phyloP scores from a whole-genome alignment of 1,140 invertebrate species.

The Drosophila lacertosa region DNA sequence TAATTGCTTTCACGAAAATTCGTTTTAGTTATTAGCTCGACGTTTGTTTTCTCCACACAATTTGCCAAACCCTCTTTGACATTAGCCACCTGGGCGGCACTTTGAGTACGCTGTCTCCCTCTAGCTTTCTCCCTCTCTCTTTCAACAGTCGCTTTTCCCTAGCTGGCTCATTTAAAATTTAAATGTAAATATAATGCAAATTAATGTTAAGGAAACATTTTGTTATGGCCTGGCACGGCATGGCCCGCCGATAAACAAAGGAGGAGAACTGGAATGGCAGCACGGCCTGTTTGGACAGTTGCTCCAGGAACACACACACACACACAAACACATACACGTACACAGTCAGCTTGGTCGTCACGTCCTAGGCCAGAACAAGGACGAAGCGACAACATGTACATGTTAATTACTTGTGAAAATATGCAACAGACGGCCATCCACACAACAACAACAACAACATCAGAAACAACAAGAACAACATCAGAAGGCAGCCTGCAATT shows the following conservation, averaged over 20 bases:
- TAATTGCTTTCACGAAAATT: slow-evolving; percentile 28
- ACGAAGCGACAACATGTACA: slow-evolving; percentile 67
- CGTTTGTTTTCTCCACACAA: slow-evolving; percentile 10
- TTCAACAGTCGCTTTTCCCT: too few species aligned
- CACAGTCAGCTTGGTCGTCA: slow-evolving; percentile 4
- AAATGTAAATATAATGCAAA: slow-evolving; percentile 80
- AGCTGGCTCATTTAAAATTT: slow-evolving; percentile 66
- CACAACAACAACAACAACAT: slow-evolving; percentile 25
- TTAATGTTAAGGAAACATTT: slow-evolving; percentile 75
- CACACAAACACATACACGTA: slow-evolving; percentile 5
- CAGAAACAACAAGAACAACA: slow-evolving; percentile 33
- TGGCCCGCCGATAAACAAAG: slow-evolving; percentile 59
- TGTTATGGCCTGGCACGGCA: slow-evolving; percentile 44
- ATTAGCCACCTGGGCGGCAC: slow-evolving; percentile 31
- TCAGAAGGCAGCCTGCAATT: slow-evolving; percentile 43
- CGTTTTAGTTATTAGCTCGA: slow-evolving; percentile 8
- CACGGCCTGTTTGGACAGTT: slow-evolving; percentile 68
- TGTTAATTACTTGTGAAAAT: slow-evolving; percentile 83
- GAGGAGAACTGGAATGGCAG: slow-evolving; percentile 27
- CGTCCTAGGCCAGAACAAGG: slow-evolving; percentile 58
- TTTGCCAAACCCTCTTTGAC: slow-evolving; percentile 27
- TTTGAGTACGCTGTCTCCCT: too few species aligned
- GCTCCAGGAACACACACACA: slow-evolving; percentile 40
- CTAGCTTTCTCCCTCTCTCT: too few species aligned
- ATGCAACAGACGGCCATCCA: slow-evolving; percentile 72